Conservation (phyloP, 2,797 vertebrate genomes). For the Saxicola maurus region DNA sequence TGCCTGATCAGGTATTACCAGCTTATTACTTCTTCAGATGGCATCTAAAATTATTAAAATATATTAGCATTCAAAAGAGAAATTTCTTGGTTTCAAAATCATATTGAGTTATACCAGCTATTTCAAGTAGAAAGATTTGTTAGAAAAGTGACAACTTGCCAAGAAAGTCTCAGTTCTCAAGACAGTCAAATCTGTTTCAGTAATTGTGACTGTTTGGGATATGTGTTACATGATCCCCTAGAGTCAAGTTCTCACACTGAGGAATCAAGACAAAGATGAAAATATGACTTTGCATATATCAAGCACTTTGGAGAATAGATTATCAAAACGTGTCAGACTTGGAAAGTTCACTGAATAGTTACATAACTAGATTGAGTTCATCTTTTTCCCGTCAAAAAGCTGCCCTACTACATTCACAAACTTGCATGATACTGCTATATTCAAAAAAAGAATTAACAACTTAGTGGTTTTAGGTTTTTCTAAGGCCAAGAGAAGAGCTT, state of each 20-base stretch:
- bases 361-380: not conserved
- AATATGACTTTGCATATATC: conserved; percentile 29
- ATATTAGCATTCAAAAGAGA: conserved; percentile 7
- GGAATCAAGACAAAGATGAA: conserved; percentile 6
- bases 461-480: not conserved
- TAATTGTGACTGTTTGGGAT: not conserved
- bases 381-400: not conserved
- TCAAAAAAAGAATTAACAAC: not conserved
- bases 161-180: conserved; percentile 40
- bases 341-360: not conserved
- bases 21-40: not conserved
- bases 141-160: conserved; percentile 42
- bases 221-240: not conserved
- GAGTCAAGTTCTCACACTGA: not conserved
- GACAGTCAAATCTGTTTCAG: conserved; percentile 13
- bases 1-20: not conserved
- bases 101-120: not conserved
- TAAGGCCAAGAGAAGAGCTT: not conserved
- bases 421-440: not conserved
- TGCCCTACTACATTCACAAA: not conserved
- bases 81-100: conserved; percentile 4
- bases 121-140: conserved; percentile 1
- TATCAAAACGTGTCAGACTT: conserved; percentile 4
- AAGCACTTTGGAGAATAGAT: not conserved
- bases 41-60: not conserved